Evolutionary conservation across 2,113 vertebrate genomes (phyloP), one percentile per base, ranked within the genome.

Genomic region (Acanthisitta chloris): DNA sequence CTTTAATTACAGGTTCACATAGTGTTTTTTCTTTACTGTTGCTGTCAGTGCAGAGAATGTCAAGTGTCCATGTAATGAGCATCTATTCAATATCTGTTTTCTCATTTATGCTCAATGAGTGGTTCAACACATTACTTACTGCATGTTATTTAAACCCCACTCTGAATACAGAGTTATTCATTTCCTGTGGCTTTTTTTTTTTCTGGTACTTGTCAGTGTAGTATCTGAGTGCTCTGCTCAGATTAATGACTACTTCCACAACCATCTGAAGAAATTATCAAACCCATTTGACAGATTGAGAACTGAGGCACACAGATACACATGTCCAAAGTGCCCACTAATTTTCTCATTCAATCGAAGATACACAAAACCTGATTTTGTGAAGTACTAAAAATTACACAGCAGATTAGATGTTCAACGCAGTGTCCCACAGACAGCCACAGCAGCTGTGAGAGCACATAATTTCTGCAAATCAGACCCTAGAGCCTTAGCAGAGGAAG

Each of bases 341-440:
- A 96, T 96, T 95, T 96, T 92, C 81, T 85, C 76, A 95, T 91
- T 91, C 90, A 96, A 57, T 93, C 92, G 86, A 70, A 92, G 66
- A 80, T 54, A 86, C 42, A 69, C 48, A 94, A 54, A 82, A 90
- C 24, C 46, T 88, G 94, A 88, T 92, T 96, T 92, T 88, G 38
- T 62, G 51, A 66, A 94, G 93, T 59, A 66, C 82, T 51, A 66
- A 71, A 74, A 92, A 94, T 90, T 88, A 86, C 57, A 88, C 33
- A 92, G 81, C 58, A 93, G 46, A 91, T 92, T 81, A 96, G 79
- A 81, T 93, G 77, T 90, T 93, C 81, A 88, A 96, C 94, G 74
- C 58, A 90, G 54, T 36, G 2, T 80, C 62, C 90, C 72, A 93
- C 62, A 82, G 81, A 80, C 70, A 91, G 42, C 26, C 34, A 8